Evolutionary conservation across 1,140 invertebrate genomes (phyloP), one percentile per base, ranked within the genome.

Genomic region (Rhizoglyphus robini): DNA sequence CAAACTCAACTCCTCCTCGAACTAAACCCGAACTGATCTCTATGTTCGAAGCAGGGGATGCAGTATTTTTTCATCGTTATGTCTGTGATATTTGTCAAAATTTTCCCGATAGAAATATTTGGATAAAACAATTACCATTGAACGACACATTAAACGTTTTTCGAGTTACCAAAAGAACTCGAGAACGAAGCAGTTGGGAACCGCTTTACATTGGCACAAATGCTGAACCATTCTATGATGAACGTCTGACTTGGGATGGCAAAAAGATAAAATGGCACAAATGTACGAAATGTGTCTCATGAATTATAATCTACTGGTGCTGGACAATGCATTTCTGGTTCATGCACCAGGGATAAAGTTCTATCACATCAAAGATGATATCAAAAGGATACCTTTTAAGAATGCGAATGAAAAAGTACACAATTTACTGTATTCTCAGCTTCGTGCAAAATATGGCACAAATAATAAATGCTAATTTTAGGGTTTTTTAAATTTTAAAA

Each of bases 21-120:
- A 86, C 84, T 49, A 91, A 92, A 75, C 83, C 81, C 0, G 80
- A 83, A 71, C 76, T 93, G 70, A 70, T 79, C 0, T 61, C 73
- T 27, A 74, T 80, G 67, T 72, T 79, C 49, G 71, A 72, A 25
- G 27, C 32, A 65, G 67, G 49, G 3, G 70, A 74, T 20, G 89
- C 88, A 0, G 87, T 93, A 70, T 88, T 88, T 15, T 94, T 94
- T 74, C 90, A 94, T 74, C 89, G 92, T 74, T 87, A 86, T 71
- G 81, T 93, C 1, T 94, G 90, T 71, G 81, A 88, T 11, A 83
- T 83, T 47, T 94, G 90, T 73, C 90, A 94, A 73, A 88, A 86
- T 47, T 87, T 93, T 63, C 90, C 90, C 1, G 85, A 8, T 73
- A 87, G 70, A 0, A 57, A 68, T 38, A 15, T 66, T n/a, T 72